Evolutionary conservation across 92 coral and sea anemone species (phyloP), one percentile per base, ranked within the genome.

Genomic region (Porites lobata): DNA sequence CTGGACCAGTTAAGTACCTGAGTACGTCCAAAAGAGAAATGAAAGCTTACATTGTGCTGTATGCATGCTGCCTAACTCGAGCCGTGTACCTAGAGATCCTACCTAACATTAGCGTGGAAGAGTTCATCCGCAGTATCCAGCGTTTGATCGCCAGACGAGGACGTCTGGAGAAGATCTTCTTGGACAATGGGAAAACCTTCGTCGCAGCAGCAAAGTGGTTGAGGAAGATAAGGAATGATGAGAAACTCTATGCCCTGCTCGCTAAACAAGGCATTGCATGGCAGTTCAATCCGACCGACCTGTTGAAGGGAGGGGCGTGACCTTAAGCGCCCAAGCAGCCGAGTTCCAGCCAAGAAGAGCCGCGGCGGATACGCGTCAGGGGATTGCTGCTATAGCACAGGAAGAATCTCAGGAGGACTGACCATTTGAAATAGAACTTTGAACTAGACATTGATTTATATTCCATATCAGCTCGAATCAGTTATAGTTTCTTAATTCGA

Each of bases 331-430:
- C 43, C 73, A 29, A 9, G 26, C 26, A 24, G 17, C 73, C 32
- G 50, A 24, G 73, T 69, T 69, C 50, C 73, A 69, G 43, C 73
- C 73, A 21, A 22, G 73, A 69, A 17, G 73, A 21, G 73, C 73
- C 10, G 73, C 73, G 13, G 73, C 13, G 17, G 14, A 7, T 69
- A 47, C 73, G 12, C 73, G 73, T 69, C 51, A 69, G 73, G 13
- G 51, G 47, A 69, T 69, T 21, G 50, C 73, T 6, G 51, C 73
- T 26, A 69, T 22, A 22, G 73, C 51, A 26, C 47, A 68, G 38
- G 73, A 22, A 7, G 73, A 68, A 68, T 29, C 38, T 21, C 32
- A 68, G 4, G 47, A 21, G 73, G 38, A 68, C 73, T 68, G 47
- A 22, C 29, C 73, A 21, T 53, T n/a, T 66, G 47, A 69, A 69